Evolutionary conservation across 2,888 invertebrate species (phyloP).

Genomic region (Norana najaformis): DNA sequence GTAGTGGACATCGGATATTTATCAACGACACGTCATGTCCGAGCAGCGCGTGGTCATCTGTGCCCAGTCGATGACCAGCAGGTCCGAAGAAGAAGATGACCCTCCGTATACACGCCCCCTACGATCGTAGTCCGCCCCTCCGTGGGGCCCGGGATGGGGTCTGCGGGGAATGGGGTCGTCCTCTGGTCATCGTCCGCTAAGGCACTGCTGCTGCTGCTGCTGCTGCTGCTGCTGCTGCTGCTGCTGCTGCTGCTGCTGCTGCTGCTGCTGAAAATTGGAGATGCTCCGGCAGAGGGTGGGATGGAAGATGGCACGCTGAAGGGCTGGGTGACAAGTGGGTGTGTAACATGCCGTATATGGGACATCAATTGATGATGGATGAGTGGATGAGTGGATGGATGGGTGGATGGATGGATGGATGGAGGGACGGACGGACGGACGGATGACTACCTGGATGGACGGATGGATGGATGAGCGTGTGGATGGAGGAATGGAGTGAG

Average conservation of each 20-base stretch:
- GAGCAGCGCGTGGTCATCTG: background rate
- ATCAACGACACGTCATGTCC: background rate
- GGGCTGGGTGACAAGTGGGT: conserved; percentile 5
- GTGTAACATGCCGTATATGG: background rate
- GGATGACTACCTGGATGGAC: background rate
- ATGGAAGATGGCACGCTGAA: background rate
- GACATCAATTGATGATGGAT: conserved; percentile 3
- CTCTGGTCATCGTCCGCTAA: too few species aligned
- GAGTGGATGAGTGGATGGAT: conserved; percentile 13
- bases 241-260: too few species aligned
- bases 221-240: too few species aligned
- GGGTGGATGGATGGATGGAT: conserved; percentile 13
- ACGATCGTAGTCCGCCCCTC: background rate
- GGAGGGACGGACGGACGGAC: background rate
- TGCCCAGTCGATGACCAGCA: background rate
- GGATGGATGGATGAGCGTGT: background rate
- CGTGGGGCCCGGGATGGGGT: background rate
- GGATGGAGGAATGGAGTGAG: too few species aligned
- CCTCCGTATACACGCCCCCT: background rate
- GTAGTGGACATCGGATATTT: conserved; percentile 13
- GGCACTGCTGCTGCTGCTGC: too few species aligned
- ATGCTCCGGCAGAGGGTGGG: background rate
- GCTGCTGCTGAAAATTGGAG: background rate
- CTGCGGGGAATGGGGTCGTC: too few species aligned
- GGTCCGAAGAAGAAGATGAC: conserved; percentile 9